These are phyloP conservation scores for Sander lucioperca DNA, from an alignment of 2,113 vertebrate species.

Conservation along the genomic window DNA sequence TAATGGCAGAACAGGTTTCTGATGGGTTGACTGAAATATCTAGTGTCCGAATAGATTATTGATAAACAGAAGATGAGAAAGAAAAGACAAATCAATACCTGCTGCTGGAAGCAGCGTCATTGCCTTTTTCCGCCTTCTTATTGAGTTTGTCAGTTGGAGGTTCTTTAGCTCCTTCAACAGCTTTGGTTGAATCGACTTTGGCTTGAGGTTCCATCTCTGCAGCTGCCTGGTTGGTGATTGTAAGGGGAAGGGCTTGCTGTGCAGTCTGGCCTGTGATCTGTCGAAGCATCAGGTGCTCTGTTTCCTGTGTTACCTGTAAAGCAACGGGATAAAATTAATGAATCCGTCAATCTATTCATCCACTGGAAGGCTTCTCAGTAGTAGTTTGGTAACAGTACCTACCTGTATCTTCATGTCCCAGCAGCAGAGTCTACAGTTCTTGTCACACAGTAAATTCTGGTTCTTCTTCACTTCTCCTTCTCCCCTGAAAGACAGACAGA, in stretches of 20 bases:
- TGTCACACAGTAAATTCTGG: slow-evolving; percentile 77
- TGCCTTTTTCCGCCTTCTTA: background rate
- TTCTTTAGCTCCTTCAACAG: background rate
- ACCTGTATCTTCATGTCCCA: slow-evolving; percentile 85
- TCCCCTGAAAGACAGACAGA: slow-evolving; percentile 54
- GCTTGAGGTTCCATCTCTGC: slow-evolving; percentile 7
- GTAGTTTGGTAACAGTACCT: slow-evolving; percentile 43
- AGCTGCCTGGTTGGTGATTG: background rate
- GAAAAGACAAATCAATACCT: slow-evolving; percentile 41
- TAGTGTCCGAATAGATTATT: background rate
- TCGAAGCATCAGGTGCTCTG: slow-evolving; percentile 76
- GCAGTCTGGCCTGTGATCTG: slow-evolving; percentile 70
- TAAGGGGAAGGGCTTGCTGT: background rate
- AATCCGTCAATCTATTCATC: background rate
- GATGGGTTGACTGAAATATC: background rate
- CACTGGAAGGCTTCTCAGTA: background rate
- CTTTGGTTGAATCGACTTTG: background rate
- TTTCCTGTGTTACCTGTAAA: slow-evolving; percentile 80
- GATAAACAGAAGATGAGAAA: no score
- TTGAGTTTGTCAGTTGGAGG: background rate
- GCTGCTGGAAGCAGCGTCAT: background rate
- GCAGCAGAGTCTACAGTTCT: slow-evolving; percentile 81
- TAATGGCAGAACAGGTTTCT: background rate
- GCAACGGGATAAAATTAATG: background rate
- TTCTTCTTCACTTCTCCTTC: slow-evolving; percentile 61